phyloP scores from a whole-genome alignment of 1,140 invertebrate genomes.

The Catajapyx aquilonaris region DNA sequence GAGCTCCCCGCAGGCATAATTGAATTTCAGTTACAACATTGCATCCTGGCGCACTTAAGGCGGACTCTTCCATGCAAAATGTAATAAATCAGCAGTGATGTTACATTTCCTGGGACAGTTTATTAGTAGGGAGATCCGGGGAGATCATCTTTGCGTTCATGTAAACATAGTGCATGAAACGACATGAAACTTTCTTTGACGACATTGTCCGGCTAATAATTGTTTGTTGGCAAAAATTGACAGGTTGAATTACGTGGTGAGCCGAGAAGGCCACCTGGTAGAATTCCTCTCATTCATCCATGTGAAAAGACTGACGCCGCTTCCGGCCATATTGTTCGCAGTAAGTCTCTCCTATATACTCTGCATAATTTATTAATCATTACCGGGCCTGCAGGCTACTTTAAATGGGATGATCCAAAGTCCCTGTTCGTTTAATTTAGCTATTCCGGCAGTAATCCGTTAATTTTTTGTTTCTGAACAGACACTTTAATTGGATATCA shows the following conservation, averaged over 20 bases:
- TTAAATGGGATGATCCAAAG: conserved; percentile 1
- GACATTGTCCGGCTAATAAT: too few relatives aligned
- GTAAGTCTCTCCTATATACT: conserved; percentile 32
- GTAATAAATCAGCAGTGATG: too few relatives aligned
- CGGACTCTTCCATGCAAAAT: too few relatives aligned
- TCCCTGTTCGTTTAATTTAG: not conserved
- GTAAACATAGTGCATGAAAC: too few relatives aligned
- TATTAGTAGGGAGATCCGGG: too few relatives aligned
- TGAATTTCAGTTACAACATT: too few relatives aligned
- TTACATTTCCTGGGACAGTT: too few relatives aligned
- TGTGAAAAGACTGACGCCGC: conserved; percentile 70
- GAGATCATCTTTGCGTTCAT: too few relatives aligned
- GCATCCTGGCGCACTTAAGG: too few relatives aligned
- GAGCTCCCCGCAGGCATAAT: too few relatives aligned
- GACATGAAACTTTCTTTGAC: too few relatives aligned
- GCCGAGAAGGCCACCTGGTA: conserved; percentile 78
- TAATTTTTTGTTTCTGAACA: conserved; percentile 19
- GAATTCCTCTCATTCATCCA: conserved; percentile 87
- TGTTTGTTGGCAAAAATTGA: too few relatives aligned
- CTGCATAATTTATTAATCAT: conserved; percentile 1
- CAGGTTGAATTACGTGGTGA: conserved; percentile 82
- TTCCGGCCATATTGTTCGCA: conserved; percentile 90
- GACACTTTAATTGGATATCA: conserved; percentile 39
- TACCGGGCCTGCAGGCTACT: not conserved
- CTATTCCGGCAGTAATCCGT: conserved; percentile 4